Evolutionary conservation across 2,797 vertebrate species (phyloP), one percentile per base, ranked within the genome.

Genomic region (Hafferia zeledoni): DNA sequence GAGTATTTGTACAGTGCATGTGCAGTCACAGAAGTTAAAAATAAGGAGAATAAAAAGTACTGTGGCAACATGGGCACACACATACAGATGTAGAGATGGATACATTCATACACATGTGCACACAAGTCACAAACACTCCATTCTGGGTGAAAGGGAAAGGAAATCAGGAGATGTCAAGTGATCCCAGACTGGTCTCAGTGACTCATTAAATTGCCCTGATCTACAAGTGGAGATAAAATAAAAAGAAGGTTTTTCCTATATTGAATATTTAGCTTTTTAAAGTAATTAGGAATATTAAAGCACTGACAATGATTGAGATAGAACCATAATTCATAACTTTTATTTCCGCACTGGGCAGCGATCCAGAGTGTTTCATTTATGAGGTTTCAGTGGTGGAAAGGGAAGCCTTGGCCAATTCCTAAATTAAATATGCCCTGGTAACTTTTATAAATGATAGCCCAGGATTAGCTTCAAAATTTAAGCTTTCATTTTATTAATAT

Each of bases 321-420:
- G 98, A 99, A 98, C 98, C 98, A 99, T 99, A 99, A 99, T 99
- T 99, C 99, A 99, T 99, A 99, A 99, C 98, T 99, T 98, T 98
- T 98, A 99, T 99, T 99, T 99, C 98, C 98, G 98, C 98, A 97
- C 98, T 97, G 98, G 99, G 99, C 99, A 98, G 90, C 81, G 97
- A 97, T 99, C 99, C 99, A 99, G 98, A 97, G 97, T 98, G 98
- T 99, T 99, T 99, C 99, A 99, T 99, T 99, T 99, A 99, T 97
- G 98, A 99, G 98, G 98, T 98, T 99, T 99, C 98, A 98, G 99
- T 95, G 98, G 98, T 98, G 98, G 98, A 98, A 98, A 98, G 98
- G 98, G 98, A 97, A 98, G 98, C 83, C 97, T 96, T 98, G 98
- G 99, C 99, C 99, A 99, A 99, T 98, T 99, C 98, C 98, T 98